Evolutionary conservation across 1,140 invertebrate species (phyloP), one percentile per base, ranked within the genome.

Genomic region (Ectropis grisescens): DNA sequence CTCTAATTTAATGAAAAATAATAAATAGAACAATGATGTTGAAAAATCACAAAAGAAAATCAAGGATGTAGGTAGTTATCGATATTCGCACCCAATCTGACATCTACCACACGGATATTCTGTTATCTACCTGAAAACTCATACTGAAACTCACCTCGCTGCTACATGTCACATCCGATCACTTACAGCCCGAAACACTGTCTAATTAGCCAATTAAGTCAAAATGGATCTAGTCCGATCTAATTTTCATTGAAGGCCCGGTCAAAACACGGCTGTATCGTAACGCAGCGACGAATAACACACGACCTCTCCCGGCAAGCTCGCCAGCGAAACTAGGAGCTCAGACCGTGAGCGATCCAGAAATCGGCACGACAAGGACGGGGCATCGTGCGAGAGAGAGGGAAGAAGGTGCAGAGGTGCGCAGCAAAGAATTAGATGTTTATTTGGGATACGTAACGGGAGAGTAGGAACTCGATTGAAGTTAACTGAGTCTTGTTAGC

Each of bases 371-470:
- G 30, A 53, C 37, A 36, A 36, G 47, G 70, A 30, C 33, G 47
- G 51, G 59, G 69, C 26, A 22, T 5, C 15, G 55, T 1, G 22
- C 3, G 54, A 69, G 22, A 30, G 54, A 26, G 66, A 72, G 32
- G 33, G 36, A 41, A 29, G 45, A 56, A 47, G 58, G 60, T 67
- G 65, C 68, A 72, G 66, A 75, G 70, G 69, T 74, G 72, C 70
- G 74, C 68, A 79, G 65, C 62, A 72, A 79, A 75, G 68, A 79
- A 79, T 78, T 74, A 70, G 67, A 78, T 74, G 74, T 72, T 75
- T 75, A 78, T 78, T 70, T 78, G 66, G 71, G 58, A 57, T 67
- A 65, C 60, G 70, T 75, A 75, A 72, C 71, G 55, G 70, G 70
- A 71, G 69, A 72, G 71, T 59, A 72, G 59, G 61, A 62, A 62